Evolutionary conservation across 1,140 invertebrate genomes (phyloP), one percentile per base, ranked within the genome.

Genomic region (Aphidius ervi): DNA sequence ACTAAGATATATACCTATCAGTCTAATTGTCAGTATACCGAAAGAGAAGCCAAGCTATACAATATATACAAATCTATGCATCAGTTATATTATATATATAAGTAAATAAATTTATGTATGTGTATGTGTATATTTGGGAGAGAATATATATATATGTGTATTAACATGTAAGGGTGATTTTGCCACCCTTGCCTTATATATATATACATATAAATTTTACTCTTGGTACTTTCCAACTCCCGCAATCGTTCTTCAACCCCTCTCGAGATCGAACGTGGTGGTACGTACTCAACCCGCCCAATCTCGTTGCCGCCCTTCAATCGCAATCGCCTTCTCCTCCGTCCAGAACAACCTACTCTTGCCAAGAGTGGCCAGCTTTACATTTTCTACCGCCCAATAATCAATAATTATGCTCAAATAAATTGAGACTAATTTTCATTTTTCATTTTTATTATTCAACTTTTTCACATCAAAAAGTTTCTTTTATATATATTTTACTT

Each of bases 341-440:
- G 47, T 66, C 65, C 63, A 62, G 66, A 67, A 59, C 63, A 61
- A 61, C 68, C 62, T 67, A 66, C 70, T 63, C 65, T 64, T 68
- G 62, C 46, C 64, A 72, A 74, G 74, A 80, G 75, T 76, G 75
- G 74, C 74, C 75, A 70, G 72, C 73, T 75, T 78, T 31, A 31
- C 2, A 31, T 31, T 31, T 79, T 74, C 73, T 69, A 74, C 73
- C 9, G 65, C 78, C 74, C 75, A 74, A 79, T 80, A 79, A 79
- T 79, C 77, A 78, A 79, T 79, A 79, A 79, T 79, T 79, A 78
- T 79, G 74, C 77, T 77, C 72, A 79, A 78, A 79, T 79, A 79
- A 75, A 77, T 73, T 76, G 74, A 71, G 72, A 73, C 23, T 31
- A 31, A 31, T 31, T 31, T 31, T 31, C 23, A 31, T 31, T 31